Evolutionary conservation across 2,888 invertebrate genomes (phyloP).

Genomic region (Caenorhabditis auriculariae): DNA sequence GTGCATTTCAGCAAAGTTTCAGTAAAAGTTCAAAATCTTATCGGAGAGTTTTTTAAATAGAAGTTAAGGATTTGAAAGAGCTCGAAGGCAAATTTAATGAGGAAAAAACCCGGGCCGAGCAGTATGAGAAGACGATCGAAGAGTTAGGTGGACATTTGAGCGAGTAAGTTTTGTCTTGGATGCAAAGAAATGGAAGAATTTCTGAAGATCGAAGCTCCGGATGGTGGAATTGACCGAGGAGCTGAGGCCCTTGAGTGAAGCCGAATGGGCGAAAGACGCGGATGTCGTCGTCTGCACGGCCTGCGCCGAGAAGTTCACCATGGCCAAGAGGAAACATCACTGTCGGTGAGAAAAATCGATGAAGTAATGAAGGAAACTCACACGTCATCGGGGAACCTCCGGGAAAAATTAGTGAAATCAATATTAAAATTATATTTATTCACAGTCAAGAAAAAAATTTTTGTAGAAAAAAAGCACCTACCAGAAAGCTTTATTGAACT

Average conservation of each 20-base stretch:
- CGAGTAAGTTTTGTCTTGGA: constrained; percentile 9
- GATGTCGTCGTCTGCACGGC: constrained; percentile 33
- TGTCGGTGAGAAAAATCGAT: too few relatives aligned
- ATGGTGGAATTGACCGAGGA: constrained; percentile 51
- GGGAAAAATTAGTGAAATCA: too few relatives aligned
- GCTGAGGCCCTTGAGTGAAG: constrained; percentile 35
- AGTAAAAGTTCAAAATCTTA: neutral
- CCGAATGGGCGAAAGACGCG: constrained; percentile 46
- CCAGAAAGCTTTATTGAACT: too few relatives aligned
- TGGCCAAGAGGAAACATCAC: constrained; percentile 48
- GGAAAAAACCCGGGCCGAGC: constrained; percentile 21
- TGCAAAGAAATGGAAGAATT: neutral
- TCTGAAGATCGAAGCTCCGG: constrained; percentile 44
- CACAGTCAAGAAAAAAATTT: too few relatives aligned
- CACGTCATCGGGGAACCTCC: too few relatives aligned
- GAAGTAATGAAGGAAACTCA: too few relatives aligned
- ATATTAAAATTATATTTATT: too few relatives aligned
- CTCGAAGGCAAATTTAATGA: constrained; percentile 11
- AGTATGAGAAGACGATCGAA: constrained; percentile 41
- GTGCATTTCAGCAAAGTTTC: too few relatives aligned
- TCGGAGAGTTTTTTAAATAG: neutral
- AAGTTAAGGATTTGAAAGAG: constrained; percentile 14
- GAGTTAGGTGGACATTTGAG: constrained; percentile 46
- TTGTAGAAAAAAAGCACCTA: too few relatives aligned
- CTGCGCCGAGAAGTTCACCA: constrained; percentile 36